phyloP scores from a whole-genome alignment of 2,113 vertebrate species.

The Pardalotus punctatus region DNA sequence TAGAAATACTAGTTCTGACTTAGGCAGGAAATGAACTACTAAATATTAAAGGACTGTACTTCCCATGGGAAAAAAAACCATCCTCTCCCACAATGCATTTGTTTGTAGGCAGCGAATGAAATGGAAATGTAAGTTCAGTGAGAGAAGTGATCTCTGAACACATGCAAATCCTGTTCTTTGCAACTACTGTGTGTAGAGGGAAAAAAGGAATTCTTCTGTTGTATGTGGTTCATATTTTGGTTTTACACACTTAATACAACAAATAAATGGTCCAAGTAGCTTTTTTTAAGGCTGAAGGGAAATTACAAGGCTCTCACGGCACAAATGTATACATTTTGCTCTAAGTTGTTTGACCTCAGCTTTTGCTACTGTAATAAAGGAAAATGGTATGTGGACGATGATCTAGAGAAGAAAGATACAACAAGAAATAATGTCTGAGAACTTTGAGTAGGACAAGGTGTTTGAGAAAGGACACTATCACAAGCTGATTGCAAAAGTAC shows the following conservation, averaged over 20 bases:
- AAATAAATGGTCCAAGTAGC: neutral
- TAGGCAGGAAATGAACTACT: neutral
- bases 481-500: neutral
- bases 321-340: neutral
- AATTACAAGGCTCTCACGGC: neutral
- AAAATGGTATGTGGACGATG: neutral
- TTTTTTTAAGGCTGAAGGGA: neutral
- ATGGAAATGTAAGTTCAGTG: neutral
- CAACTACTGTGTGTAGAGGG: neutral
- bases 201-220: neutral
- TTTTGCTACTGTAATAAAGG: neutral
- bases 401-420: neutral
- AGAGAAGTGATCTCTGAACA: neutral
- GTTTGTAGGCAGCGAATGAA: neutral
- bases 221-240: neutral
- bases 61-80: neutral
- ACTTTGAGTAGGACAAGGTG: neutral
- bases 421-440: neutral
- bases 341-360: neutral
- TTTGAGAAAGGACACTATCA: neutral
- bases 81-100: neutral
- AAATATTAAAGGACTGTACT: neutral
- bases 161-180: neutral
- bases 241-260: neutral
- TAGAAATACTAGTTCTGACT: neutral